phyloP scores from a whole-genome alignment of 2,888 invertebrate genomes.

The Scaptomyza flava region DNA sequence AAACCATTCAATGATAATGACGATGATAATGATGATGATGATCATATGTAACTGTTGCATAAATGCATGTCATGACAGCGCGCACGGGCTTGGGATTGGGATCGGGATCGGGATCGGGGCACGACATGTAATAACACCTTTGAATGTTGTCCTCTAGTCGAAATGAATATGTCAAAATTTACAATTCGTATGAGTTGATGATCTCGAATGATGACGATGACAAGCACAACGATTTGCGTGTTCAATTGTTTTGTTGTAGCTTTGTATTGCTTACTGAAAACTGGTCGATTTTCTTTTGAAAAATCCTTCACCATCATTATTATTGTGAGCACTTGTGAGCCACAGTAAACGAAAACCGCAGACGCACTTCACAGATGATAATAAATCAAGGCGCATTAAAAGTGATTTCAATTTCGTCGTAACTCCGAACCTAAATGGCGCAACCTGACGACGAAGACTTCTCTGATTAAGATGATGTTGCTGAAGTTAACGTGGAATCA shows the following conservation, averaged over 20 bases:
- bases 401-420: slow-evolving; percentile 74
- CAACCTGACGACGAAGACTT: slow-evolving; percentile 55
- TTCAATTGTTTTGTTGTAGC: slow-evolving; percentile 12
- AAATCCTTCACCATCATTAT: slow-evolving; percentile 61
- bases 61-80: slow-evolving; percentile 77
- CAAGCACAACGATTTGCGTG: slow-evolving; percentile 51
- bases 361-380: slow-evolving; percentile 57
- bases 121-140: slow-evolving; percentile 78
- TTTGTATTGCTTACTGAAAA: slow-evolving; percentile 26
- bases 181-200: slow-evolving; percentile 68
- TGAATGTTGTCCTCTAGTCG: slow-evolving; percentile 54
- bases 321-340: slow-evolving; percentile 63
- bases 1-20: slow-evolving; percentile 29
- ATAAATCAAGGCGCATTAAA: slow-evolving; percentile 76
- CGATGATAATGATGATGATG: slow-evolving; percentile 12
- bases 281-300: slow-evolving; percentile 61
- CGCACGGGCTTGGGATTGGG: slow-evolving; percentile 21
- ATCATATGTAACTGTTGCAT: slow-evolving; percentile 63
- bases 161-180: slow-evolving; percentile 79
- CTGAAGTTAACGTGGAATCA: slow-evolving; percentile 52
- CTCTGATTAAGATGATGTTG: slow-evolving; percentile 66
- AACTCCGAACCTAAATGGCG: slow-evolving; percentile 36
- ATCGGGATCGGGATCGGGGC: slow-evolving; percentile 13
- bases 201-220: slow-evolving; percentile 41
- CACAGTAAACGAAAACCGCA: slow-evolving; percentile 45